phyloP scores from a whole-genome alignment of 2,888 invertebrate species.

The Andrena chrysosceles region DNA sequence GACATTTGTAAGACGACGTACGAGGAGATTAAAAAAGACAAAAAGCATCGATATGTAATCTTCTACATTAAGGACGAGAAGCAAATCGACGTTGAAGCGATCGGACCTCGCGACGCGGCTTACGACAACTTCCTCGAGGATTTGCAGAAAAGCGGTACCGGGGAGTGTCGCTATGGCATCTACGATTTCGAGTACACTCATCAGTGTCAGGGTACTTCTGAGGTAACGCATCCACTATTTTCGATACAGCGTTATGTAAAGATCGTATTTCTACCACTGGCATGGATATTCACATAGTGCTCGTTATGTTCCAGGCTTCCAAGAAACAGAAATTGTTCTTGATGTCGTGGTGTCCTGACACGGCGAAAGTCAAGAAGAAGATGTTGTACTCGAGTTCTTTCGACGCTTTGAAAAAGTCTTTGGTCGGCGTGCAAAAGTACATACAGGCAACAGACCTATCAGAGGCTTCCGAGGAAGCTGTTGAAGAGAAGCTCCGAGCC shows the following conservation, averaged over 20 bases:
- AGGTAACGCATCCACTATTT: slow-evolving; percentile 84
- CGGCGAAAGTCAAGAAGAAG: slow-evolving; percentile 95
- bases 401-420: slow-evolving; percentile 98
- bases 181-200: slow-evolving; percentile 99
- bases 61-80: slow-evolving; percentile 98
- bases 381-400: slow-evolving; percentile 97
- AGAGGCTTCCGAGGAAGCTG: slow-evolving; percentile 97
- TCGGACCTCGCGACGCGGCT: slow-evolving; percentile 95
- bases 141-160: slow-evolving; percentile 95
- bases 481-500: slow-evolving; percentile 97
- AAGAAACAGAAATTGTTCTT: slow-evolving; percentile 99
- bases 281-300: neutral
- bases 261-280: neutral
- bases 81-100: slow-evolving; percentile 97
- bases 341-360: slow-evolving; percentile 99
- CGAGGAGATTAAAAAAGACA: slow-evolving; percentile 99
- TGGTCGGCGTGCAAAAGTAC: slow-evolving; percentile 98
- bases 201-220: slow-evolving; percentile 98
- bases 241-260: neutral
- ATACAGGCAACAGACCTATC: slow-evolving; percentile 98
- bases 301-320: slow-evolving; percentile 87
- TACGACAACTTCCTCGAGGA: slow-evolving; percentile 98
- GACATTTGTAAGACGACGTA: slow-evolving; percentile 97
- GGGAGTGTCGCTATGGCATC: slow-evolving; percentile 99
- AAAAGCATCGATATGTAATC: slow-evolving; percentile 98